A percentile compares a stretch with the other conserved stretches of the same genome.
These are phyloP conservation scores for Anagrus nilaparvatae DNA, from an alignment of 1,140 invertebrate species.

Conservation along the genomic window DNA sequence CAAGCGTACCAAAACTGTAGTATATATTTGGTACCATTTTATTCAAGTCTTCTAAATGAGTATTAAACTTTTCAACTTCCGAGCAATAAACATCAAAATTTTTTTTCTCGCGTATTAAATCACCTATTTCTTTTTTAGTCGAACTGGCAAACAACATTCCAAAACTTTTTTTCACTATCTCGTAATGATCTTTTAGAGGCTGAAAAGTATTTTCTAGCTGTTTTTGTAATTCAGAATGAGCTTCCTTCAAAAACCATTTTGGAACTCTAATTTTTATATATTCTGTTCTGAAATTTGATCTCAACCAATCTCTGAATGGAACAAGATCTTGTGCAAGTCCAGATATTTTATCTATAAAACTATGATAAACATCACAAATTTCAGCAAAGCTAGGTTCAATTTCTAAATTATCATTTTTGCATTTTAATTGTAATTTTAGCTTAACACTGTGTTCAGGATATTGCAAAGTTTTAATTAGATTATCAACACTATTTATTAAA, in stretches of 20 bases:
- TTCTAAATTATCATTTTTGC: conserved; percentile 22
- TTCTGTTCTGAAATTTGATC: conserved; percentile 13
- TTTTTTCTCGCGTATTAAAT: conserved; percentile 13
- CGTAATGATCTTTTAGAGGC: conserved; percentile 25
- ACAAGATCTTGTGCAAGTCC: conserved; percentile 32
- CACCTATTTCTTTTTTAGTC: conserved; percentile 14
- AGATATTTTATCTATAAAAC: conserved; percentile 26
- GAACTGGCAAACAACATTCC: conserved; percentile 10
- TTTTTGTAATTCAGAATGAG: conserved; percentile 25
- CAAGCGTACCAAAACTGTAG: conserved; percentile 28
- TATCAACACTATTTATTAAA: conserved; percentile 34
- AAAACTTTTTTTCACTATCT: conserved; percentile 21
- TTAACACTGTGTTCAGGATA: conserved; percentile 23
- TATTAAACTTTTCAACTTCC: conserved; percentile 27
- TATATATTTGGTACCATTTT: conserved; percentile 25
- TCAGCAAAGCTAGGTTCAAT: conserved; percentile 28
- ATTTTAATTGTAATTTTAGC: conserved; percentile 31
- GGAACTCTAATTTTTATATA: conserved; percentile 31
- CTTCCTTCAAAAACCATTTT: conserved; percentile 30
- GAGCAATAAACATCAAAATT: conserved; percentile 24
- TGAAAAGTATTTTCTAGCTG: conserved; percentile 26
- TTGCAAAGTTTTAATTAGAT: conserved; percentile 27
- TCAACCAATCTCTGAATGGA: conserved; percentile 31
- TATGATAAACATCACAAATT: conserved; percentile 27
- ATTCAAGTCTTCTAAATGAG: conserved; percentile 23